phyloP scores from a whole-genome alignment of 2,888 invertebrate genomes.

The Drosophila robusta region DNA sequence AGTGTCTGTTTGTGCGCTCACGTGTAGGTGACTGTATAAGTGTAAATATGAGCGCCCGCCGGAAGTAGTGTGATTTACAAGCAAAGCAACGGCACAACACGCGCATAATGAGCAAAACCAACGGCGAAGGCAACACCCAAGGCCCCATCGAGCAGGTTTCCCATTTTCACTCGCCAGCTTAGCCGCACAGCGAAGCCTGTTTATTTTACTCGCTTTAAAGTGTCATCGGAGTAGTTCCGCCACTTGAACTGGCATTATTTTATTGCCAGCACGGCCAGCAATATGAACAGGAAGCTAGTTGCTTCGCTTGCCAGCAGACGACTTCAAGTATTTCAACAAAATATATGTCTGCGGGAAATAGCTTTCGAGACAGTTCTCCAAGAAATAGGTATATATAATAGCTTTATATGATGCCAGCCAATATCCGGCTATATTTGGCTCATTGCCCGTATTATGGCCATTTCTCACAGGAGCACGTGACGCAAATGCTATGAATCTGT shows the following conservation, averaged over 20 bases:
- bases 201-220: constrained; percentile 51
- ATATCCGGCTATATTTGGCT: constrained; percentile 3
- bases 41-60: constrained; percentile 45
- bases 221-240: constrained; percentile 62
- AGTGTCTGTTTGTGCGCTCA: constrained; percentile 18
- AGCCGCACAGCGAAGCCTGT: constrained; percentile 19
- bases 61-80: constrained; percentile 81
- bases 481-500: constrained; percentile 6
- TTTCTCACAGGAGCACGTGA: background rate
- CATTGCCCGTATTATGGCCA: background rate
- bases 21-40: constrained; percentile 32
- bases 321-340: constrained; percentile 29
- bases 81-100: constrained; percentile 42
- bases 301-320: constrained; percentile 19
- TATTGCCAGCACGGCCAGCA: constrained; percentile 25
- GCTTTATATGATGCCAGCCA: constrained; percentile 2
- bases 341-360: constrained; percentile 9
- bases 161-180: constrained; percentile 15
- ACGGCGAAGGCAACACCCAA: constrained; percentile 23
- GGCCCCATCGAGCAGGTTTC: constrained; percentile 9
- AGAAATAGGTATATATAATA: background rate
- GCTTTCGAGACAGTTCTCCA: constrained; percentile 1
- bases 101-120: constrained; percentile 67
- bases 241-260: constrained; percentile 37
- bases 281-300: constrained; percentile 30